These are phyloP conservation scores for Iselma pallidipennis DNA, from an alignment of 2,888 invertebrate species.

Conservation along the genomic window DNA sequence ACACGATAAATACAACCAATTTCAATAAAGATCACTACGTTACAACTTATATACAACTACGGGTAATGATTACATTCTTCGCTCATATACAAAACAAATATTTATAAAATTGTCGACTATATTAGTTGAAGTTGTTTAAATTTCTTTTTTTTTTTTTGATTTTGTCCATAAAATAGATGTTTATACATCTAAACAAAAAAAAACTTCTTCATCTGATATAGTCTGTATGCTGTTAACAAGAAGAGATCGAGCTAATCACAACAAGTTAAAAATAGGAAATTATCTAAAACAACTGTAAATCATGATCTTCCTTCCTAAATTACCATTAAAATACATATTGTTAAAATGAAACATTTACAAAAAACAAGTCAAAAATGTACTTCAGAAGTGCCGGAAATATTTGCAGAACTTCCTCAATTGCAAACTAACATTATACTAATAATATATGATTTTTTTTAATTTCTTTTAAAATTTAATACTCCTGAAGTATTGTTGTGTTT, in stretches of 20 bases:
- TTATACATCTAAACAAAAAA: constrained; percentile 5
- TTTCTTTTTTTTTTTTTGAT: too few relatives aligned
- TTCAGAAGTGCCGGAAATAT: constrained; percentile 15
- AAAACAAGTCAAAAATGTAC: constrained; percentile 17
- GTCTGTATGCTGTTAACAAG: not conserved
- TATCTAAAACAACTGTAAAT: constrained; percentile 15
- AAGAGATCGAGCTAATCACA: constrained; percentile 20
- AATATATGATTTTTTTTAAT: too few relatives aligned
- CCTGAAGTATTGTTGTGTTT: not conserved
- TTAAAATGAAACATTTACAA: constrained; percentile 8
- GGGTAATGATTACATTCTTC: constrained; percentile 8
- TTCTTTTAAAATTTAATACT: not conserved
- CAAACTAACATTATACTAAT: too few relatives aligned
- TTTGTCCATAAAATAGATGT: too few relatives aligned
- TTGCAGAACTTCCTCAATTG: too few relatives aligned
- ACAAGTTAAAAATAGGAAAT: constrained; percentile 16
- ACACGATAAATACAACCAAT: constrained; percentile 8
- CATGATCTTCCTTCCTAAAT: constrained; percentile 7
- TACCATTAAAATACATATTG: constrained; percentile 9
- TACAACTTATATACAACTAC: constrained; percentile 23
- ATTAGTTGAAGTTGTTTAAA: not conserved
- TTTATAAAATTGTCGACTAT: not conserved
- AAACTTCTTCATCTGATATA: constrained; percentile 1
- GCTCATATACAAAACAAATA: constrained; percentile 5
- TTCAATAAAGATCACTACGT: constrained; percentile 16